phyloP scores from a whole-genome alignment of 2,113 vertebrate genomes.

The Eidolon helvum region DNA sequence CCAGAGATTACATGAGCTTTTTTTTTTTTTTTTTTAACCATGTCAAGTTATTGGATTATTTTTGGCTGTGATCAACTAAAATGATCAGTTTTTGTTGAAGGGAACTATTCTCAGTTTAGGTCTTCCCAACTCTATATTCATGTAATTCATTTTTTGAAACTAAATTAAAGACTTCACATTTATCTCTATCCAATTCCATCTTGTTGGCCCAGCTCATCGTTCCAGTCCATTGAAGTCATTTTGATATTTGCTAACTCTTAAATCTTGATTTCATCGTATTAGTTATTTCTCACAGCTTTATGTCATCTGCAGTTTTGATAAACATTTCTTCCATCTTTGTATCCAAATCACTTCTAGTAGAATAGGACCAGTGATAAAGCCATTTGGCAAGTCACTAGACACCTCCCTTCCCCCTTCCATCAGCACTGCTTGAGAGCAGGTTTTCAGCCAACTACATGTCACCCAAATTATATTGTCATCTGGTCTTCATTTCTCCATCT shows the following conservation, averaged over 20 bases:
- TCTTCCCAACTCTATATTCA: neutral
- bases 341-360: neutral
- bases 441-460: slow-evolving; percentile 59
- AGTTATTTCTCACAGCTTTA: neutral
- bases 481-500: slow-evolving; percentile 74
- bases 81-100: neutral
- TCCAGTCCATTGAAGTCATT: slow-evolving; percentile 36
- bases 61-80: slow-evolving; percentile 38
- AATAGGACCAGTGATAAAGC: neutral
- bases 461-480: slow-evolving; percentile 66
- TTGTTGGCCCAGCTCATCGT: neutral
- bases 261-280: slow-evolving; percentile 22
- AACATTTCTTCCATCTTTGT: neutral
- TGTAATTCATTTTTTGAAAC: slow-evolving; percentile 47
- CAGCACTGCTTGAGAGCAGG: slow-evolving; percentile 30
- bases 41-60: slow-evolving; percentile 39
- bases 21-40: neutral
- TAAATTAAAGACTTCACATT: slow-evolving; percentile 34
- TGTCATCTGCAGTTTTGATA: neutral
- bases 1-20: neutral
- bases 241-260: slow-evolving; percentile 31
- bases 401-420: neutral
- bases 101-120: neutral
- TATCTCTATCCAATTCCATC: neutral
- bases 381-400: slow-evolving; percentile 2